Conservation (phyloP, 2,113 vertebrate species). For the Oophaga pumilio region DNA sequence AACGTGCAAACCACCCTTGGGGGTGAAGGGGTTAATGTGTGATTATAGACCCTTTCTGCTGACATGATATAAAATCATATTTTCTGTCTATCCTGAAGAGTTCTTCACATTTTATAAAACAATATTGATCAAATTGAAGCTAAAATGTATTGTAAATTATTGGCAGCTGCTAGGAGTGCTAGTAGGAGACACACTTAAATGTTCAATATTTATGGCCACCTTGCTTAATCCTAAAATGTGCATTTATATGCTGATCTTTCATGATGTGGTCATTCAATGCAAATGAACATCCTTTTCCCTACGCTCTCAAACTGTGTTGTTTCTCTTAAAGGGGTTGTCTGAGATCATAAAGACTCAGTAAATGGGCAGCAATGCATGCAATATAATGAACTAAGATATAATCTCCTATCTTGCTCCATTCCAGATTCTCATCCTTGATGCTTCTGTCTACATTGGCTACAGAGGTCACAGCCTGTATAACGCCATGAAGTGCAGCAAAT, state of each 20-base stretch:
- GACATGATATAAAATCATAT: slow-evolving; percentile 12
- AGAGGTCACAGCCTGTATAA: no score
- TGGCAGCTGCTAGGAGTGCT: slow-evolving; percentile 58
- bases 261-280: slow-evolving; percentile 54
- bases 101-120: slow-evolving; percentile 63
- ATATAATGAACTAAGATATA: no score
- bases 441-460: no score
- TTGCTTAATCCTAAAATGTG: slow-evolving; percentile 63
- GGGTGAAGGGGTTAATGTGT: no score
- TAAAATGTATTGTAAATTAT: slow-evolving; percentile 65
- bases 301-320: slow-evolving; percentile 15
- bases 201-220: slow-evolving; percentile 71
- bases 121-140: slow-evolving; percentile 63
- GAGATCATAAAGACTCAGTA: no score
- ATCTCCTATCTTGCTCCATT: no score
- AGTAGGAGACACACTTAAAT: slow-evolving; percentile 66
- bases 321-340: not conserved
- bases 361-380: no score
- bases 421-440: no score
- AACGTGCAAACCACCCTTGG: no score
- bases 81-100: not conserved
- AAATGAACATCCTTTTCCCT: slow-evolving; percentile 34
- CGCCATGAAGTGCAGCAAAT: no score
- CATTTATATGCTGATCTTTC: slow-evolving; percentile 56
- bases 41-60: not conserved